phyloP scores from a whole-genome alignment of 2,113 vertebrate genomes.

The Zapornia atra region DNA sequence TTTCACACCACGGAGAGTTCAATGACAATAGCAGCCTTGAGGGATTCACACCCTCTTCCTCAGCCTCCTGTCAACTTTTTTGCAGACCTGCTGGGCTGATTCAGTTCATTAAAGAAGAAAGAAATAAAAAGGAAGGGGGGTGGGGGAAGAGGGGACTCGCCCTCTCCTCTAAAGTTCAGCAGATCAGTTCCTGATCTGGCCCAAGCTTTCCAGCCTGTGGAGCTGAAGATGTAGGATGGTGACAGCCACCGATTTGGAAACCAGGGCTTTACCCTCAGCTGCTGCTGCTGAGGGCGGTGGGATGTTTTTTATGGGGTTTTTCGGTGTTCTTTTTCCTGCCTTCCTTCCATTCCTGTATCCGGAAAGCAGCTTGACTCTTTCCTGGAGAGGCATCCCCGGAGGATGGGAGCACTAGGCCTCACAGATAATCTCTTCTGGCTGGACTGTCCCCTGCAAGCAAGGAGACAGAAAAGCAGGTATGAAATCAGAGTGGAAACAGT shows the following conservation, averaged over 20 bases:
- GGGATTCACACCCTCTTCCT: slow-evolving; percentile 53
- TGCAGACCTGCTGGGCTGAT: background rate
- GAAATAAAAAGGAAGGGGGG: accelerated
- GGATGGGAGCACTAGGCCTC: accelerated
- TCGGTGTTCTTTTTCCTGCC: background rate
- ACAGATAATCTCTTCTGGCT: background rate
- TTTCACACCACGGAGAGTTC: background rate
- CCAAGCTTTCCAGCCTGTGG: background rate
- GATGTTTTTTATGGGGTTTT: no score
- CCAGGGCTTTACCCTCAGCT: background rate
- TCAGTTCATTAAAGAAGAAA: background rate
- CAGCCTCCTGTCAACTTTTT: background rate
- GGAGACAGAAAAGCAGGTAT: background rate
- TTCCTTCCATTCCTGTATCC: background rate
- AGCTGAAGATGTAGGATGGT: background rate
- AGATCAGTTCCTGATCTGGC: background rate
- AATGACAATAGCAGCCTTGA: slow-evolving; percentile 32
- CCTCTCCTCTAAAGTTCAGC: background rate
- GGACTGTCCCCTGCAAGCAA: background rate
- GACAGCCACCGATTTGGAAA: background rate
- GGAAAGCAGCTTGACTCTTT: background rate
- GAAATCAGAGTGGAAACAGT: background rate
- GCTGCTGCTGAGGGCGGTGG: background rate
- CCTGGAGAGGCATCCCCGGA: background rate
- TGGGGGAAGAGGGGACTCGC: background rate